These are phyloP conservation scores for Odontomyia ornata DNA, from an alignment of 2,888 invertebrate species.

Conservation along the genomic window DNA sequence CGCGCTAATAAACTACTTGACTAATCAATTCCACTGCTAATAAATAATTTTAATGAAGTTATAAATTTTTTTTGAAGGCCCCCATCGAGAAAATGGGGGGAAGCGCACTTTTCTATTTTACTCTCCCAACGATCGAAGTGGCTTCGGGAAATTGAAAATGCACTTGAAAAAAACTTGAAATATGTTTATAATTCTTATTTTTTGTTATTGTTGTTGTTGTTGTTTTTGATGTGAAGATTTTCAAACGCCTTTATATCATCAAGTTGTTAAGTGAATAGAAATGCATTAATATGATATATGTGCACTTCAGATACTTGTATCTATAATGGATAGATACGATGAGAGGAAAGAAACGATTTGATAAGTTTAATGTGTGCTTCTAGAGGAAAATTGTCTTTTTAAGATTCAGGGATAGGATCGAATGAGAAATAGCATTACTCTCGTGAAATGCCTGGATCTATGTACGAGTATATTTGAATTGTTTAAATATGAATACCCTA, in stretches of 20 bases:
- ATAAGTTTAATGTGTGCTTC: no score
- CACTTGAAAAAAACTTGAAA: conserved; percentile 34
- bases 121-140: no score
- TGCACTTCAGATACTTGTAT: conserved; percentile 16
- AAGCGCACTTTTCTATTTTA: no score
- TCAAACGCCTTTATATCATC: conserved; percentile 8
- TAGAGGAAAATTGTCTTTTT: no score
- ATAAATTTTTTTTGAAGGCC: conserved; percentile 32
- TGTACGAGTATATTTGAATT: no score
- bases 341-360: no score
- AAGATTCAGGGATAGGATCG: no score
- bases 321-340: neutral
- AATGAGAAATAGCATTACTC: no score
- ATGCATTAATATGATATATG: neutral
- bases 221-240: neutral
- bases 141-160: conserved; percentile 7
- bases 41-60: conserved; percentile 45
- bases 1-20: conserved; percentile 33
- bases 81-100: neutral
- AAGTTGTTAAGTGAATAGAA: neutral
- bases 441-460: no score
- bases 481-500: no score
- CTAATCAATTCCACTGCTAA: conserved; percentile 41
- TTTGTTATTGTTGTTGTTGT: no score
- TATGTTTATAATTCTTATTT: no score